Base-by-base conservation (phyloP, 92 coral and sea anemone species). In the Porites divaricata region DNA sequence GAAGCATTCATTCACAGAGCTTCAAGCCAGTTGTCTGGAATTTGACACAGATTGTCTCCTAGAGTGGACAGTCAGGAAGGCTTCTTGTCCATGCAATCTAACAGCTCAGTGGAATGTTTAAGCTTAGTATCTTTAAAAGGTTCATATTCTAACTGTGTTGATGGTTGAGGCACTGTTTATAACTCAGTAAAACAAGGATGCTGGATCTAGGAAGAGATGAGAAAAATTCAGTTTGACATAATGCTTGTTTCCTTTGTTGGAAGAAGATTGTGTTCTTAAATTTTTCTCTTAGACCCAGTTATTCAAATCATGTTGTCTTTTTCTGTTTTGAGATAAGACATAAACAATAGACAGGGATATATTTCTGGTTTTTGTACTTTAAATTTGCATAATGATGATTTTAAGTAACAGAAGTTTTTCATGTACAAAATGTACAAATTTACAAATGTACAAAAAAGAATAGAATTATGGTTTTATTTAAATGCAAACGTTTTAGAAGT, bases 221-320 rank as follows among this genome's bases (percentile, higher is more conserved):
- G 1, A 41, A 28, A 49, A 11, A 63, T 13, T 7, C 45, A 8
- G 20, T 26, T n/a, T 8, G 35, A 12, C 41, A 19, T 19, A 28
- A 11, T 64, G n/a, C 22, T 49, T 50, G 50, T 66, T 65, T 63
- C 73, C 81, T 78, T 65, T 78, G 69, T 22, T 48, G 83, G 63
- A 69, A 78, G 56, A 69, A 63, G 70, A 14, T 4, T 35, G 6
- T 9, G n/a, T 21, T 6, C 28, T 21, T 9, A 17, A 12, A 23
- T 53, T 10, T 56, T 75, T 25, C 58, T 57, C 64, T 24, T 22
- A 51, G 79, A 51, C 16, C 0, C 16, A 23, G 62, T 8, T 75
- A 2, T 66, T 22, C 1, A 14, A 67, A 67, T 26, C 17, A 71
- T 22, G 56, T 14, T 45, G 45, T 71, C 48, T 57, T 10, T 7